Conservation (phyloP, 2,113 vertebrate genomes). For the Lamprologus callipterus region DNA sequence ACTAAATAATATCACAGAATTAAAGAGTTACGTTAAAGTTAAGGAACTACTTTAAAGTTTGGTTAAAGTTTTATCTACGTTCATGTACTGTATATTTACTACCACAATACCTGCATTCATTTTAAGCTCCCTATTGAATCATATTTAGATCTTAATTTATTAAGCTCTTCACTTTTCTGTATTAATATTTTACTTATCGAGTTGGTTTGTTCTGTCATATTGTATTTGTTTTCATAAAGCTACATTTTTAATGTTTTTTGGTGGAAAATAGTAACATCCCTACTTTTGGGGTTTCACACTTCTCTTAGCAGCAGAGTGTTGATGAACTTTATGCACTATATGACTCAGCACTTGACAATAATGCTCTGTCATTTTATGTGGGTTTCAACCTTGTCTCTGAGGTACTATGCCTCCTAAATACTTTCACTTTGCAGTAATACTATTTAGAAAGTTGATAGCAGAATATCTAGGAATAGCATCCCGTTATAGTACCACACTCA, state of each 20-base stretch:
- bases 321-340: neutral
- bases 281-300: neutral
- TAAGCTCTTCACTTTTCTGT: neutral
- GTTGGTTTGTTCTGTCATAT: neutral
- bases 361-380: neutral
- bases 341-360: neutral
- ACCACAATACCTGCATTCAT: neutral
- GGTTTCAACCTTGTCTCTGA: neutral
- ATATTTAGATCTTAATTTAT: neutral
- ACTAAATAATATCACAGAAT: neutral
- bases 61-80: neutral
- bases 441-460: neutral
- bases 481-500: neutral
- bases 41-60: neutral
- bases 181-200: neutral
- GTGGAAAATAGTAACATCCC: neutral
- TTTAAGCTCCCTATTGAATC: neutral
- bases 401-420: neutral
- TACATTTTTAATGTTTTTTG: neutral
- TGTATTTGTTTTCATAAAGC: neutral
- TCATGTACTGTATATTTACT: neutral
- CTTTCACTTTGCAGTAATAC: neutral
- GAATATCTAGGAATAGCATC: neutral
- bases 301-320: neutral
- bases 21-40: neutral